phyloP scores from a whole-genome alignment of 2,888 invertebrate genomes.

The Campaea margaritaria region DNA sequence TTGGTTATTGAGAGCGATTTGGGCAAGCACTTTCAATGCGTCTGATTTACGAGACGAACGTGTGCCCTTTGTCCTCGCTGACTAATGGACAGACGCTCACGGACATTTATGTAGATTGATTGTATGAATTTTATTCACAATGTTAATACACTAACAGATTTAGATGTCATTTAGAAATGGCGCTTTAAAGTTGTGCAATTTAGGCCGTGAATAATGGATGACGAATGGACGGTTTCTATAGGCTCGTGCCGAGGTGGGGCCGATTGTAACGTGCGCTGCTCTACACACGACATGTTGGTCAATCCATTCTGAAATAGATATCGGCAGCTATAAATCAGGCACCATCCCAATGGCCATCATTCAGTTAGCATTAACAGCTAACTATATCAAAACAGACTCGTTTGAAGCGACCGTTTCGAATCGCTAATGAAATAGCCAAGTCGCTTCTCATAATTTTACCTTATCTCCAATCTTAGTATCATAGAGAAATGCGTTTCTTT shows the following conservation, averaged over 20 bases:
- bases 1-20: constrained; percentile 80
- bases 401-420: constrained; percentile 16
- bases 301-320: constrained; percentile 42
- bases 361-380: constrained; percentile 34
- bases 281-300: constrained; percentile 56
- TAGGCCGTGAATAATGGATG: constrained; percentile 85
- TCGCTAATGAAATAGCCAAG: constrained; percentile 3
- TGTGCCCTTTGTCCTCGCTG: constrained; percentile 84
- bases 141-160: constrained; percentile 86
- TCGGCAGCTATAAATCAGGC: constrained; percentile 39
- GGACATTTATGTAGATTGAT: constrained; percentile 86
- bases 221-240: constrained; percentile 80
- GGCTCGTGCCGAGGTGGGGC: constrained; percentile 78
- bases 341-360: constrained; percentile 44
- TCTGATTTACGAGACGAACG: constrained; percentile 84
- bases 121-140: constrained; percentile 86
- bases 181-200: constrained; percentile 85
- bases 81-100: constrained; percentile 85
- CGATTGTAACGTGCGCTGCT: constrained; percentile 62
- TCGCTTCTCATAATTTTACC: constrained; percentile 17
- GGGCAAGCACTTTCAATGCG: constrained; percentile 81
- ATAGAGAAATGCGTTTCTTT: constrained; percentile 9
- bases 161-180: constrained; percentile 86
- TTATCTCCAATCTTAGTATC: constrained; percentile 25
- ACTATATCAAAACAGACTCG: constrained; percentile 25